phyloP scores from a whole-genome alignment of 2,888 invertebrate species.

The Lingula anatina region DNA sequence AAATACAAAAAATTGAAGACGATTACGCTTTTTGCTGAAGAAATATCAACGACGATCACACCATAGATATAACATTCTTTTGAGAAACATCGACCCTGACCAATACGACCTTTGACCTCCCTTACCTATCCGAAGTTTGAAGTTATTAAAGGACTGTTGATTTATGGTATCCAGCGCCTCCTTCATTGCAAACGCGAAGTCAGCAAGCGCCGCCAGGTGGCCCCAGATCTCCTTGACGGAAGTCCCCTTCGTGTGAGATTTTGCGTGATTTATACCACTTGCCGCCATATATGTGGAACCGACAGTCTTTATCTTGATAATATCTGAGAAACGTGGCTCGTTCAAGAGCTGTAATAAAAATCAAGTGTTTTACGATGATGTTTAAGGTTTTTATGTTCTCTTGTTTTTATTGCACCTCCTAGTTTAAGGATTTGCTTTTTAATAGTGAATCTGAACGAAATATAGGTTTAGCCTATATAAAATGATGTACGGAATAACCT shows the following conservation, averaged over 20 bases:
- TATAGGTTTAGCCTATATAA: too few relatives aligned
- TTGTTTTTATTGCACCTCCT: too few relatives aligned
- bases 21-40: too few relatives aligned
- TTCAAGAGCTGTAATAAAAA: slow-evolving; percentile 69
- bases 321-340: slow-evolving; percentile 67
- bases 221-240: slow-evolving; percentile 57
- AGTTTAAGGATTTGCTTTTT: too few relatives aligned
- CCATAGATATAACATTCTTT: too few relatives aligned
- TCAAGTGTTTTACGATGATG: background rate
- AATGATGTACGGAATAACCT: too few relatives aligned
- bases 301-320: slow-evolving; percentile 89
- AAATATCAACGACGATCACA: too few relatives aligned
- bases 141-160: slow-evolving; percentile 85
- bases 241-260: background rate
- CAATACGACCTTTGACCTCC: too few relatives aligned
- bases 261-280: slow-evolving; percentile 66
- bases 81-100: too few relatives aligned
- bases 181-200: slow-evolving; percentile 82
- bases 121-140: slow-evolving; percentile 82
- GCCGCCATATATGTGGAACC: slow-evolving; percentile 91
- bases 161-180: slow-evolving; percentile 79
- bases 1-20: too few relatives aligned
- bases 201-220: slow-evolving; percentile 73
- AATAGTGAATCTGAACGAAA: too few relatives aligned
- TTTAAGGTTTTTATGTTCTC: too few relatives aligned